Evolutionary conservation across 2,888 invertebrate genomes (phyloP).

Genomic region (Harpalus rufipes): DNA sequence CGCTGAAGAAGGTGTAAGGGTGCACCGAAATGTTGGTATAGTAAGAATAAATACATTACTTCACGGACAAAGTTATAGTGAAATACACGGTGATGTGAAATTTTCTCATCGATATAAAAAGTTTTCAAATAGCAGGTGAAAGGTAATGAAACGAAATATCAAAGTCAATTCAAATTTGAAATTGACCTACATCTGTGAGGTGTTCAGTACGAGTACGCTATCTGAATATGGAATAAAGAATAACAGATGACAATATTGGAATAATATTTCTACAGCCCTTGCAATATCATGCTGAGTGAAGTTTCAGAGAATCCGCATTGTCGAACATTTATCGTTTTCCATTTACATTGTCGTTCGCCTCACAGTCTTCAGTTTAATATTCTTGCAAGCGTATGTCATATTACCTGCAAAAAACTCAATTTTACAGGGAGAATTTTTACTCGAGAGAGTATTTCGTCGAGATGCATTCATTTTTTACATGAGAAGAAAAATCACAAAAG

Average conservation of each 20-base stretch:
- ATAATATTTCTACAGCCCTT: slow-evolving; percentile 9
- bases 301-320: slow-evolving; percentile 13
- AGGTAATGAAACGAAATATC: slow-evolving; percentile 1
- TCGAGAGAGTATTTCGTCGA: neutral
- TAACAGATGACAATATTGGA: slow-evolving; percentile 39
- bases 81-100: too few relatives aligned
- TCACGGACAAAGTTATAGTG: too few relatives aligned
- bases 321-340: slow-evolving; percentile 49
- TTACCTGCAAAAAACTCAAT: slow-evolving; percentile 29
- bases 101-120: too few relatives aligned
- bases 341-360: slow-evolving; percentile 25
- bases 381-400: slow-evolving; percentile 22
- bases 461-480: neutral
- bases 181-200: neutral
- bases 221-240: slow-evolving; percentile 9
- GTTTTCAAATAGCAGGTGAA: too few relatives aligned
- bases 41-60: too few relatives aligned
- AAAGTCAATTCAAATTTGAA: neutral
- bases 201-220: neutral
- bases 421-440: neutral
- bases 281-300: slow-evolving; percentile 25
- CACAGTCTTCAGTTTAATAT: slow-evolving; percentile 29
- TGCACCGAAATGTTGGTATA: too few relatives aligned
- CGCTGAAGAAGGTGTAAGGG: too few relatives aligned
- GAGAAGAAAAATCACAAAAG: too few relatives aligned